Evolutionary conservation across 2,113 vertebrate species (phyloP).

Genomic region (Cnemophilus loriae): DNA sequence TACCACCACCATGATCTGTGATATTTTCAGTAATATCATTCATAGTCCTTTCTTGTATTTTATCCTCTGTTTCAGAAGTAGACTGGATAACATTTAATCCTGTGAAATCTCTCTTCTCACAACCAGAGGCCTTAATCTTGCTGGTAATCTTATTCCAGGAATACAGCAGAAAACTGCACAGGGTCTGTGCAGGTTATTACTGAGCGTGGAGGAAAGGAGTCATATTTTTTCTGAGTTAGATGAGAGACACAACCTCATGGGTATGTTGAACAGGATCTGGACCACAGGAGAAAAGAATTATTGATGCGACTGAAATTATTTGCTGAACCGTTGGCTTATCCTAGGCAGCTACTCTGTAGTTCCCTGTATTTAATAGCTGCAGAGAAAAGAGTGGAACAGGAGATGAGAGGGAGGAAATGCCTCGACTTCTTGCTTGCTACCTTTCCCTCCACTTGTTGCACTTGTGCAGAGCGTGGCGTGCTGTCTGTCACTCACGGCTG

Average conservation of each 20-base stretch:
- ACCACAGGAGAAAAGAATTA: not conserved
- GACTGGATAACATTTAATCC: not conserved
- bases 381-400: not conserved
- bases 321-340: not conserved
- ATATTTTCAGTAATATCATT: not conserved
- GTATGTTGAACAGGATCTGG: not conserved
- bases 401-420: not conserved
- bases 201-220: not conserved
- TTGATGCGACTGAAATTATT: not conserved
- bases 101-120: conserved; percentile 1
- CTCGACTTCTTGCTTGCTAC: not conserved
- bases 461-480: not conserved
- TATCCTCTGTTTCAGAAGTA: not conserved
- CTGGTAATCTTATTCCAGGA: conserved; percentile 22
- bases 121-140: conserved; percentile 28
- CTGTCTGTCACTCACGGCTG: not conserved
- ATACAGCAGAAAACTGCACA: not conserved
- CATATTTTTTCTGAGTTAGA: not conserved
- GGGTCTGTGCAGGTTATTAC: not conserved
- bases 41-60: not conserved
- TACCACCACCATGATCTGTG: not conserved
- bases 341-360: not conserved
- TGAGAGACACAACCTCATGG: not conserved
- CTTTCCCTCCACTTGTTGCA: not conserved
- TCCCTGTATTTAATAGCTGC: not conserved